Evolutionary conservation across 23 tunicate genomes (phyloP).

Genomic region (Diplosoma virens): DNA sequence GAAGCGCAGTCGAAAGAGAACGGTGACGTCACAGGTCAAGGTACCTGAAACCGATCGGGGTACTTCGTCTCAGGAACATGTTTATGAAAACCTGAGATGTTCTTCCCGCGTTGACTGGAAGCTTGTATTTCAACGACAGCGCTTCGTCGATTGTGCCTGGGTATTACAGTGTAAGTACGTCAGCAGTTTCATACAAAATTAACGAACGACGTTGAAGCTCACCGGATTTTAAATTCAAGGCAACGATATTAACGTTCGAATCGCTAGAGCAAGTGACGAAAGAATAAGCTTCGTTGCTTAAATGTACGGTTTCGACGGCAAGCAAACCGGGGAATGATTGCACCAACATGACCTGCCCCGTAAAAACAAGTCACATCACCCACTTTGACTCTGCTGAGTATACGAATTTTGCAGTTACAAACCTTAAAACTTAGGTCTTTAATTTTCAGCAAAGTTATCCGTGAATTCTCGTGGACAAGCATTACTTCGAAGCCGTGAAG

Average conservation of each 20-base stretch:
- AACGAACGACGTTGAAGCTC: not conserved
- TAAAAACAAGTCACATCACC: not conserved
- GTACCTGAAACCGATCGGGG: constrained; percentile 68
- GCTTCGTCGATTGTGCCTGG: constrained; percentile 24
- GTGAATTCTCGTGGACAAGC: not conserved
- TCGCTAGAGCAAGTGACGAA: not conserved
- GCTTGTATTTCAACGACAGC: constrained; percentile 18
- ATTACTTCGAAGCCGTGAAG: constrained; percentile 11
- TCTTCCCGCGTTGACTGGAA: constrained; percentile 32
- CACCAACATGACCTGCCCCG: constrained; percentile 17
- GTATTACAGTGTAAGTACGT: not conserved
- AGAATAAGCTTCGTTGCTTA: constrained; percentile 18
- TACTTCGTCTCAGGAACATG: constrained; percentile 54
- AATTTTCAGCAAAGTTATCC: not conserved
- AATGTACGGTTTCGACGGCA: constrained; percentile 3
- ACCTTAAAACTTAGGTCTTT: not conserved
- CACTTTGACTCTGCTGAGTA: not conserved
- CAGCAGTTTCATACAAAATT: not conserved
- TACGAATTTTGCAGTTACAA: not conserved
- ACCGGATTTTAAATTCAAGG: constrained; percentile 37
- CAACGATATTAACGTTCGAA: not conserved
- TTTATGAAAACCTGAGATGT: constrained; percentile 36
- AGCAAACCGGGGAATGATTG: not conserved
- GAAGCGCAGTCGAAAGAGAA: too few species aligned
- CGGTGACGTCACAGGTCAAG: not conserved